phyloP scores from a whole-genome alignment of 2,113 vertebrate species.

The Melanerpes aurifrons region DNA sequence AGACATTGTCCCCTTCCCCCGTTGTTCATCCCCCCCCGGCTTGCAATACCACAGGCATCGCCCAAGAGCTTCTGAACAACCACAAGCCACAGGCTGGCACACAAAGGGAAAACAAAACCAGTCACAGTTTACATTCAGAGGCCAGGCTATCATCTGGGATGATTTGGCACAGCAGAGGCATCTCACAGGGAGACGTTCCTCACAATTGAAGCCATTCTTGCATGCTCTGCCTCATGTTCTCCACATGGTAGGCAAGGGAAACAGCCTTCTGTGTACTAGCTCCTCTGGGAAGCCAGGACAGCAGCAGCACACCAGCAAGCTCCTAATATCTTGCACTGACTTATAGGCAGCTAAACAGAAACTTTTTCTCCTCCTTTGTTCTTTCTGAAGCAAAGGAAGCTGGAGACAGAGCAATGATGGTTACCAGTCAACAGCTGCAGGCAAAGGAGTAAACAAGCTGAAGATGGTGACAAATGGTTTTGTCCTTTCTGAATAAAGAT shows the following conservation, averaged over 20 bases:
- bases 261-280: neutral
- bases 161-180: neutral
- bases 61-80: neutral
- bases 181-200: neutral
- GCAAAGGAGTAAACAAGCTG: neutral
- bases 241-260: neutral
- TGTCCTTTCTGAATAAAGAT: neutral
- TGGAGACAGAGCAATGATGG: neutral
- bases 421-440: fast-evolving
- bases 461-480: neutral
- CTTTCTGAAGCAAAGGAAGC: neutral
- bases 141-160: neutral
- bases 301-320: neutral
- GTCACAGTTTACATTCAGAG: neutral
- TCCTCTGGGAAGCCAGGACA: neutral
- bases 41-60: neutral
- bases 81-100: neutral
- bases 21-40: neutral
- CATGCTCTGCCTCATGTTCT: neutral
- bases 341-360: neutral
- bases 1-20: neutral
- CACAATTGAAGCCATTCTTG: neutral
- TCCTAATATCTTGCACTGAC: neutral
- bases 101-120: neutral
- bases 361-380: neutral